phyloP scores from a whole-genome alignment of 2,113 vertebrate genomes.

The Corapipo altera region DNA sequence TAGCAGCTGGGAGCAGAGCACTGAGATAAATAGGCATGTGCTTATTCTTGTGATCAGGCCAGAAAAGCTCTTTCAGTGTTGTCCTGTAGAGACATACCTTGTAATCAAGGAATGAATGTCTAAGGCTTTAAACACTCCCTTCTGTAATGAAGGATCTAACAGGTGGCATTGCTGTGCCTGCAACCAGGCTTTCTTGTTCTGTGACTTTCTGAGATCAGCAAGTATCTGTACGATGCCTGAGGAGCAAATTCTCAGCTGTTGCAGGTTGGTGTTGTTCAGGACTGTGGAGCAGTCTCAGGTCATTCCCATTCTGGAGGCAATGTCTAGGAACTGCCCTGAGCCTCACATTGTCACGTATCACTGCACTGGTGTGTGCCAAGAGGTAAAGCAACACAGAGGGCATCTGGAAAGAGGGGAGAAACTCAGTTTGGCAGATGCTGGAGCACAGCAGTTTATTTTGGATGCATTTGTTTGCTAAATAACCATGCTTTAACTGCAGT shows the following conservation, averaged over 20 bases:
- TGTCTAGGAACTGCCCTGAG: not conserved
- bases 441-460: slow-evolving; percentile 47
- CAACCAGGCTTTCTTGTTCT: not conserved
- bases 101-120: not conserved
- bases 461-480: slow-evolving; percentile 53
- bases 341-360: not conserved
- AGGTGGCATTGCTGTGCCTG: not conserved
- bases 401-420: slow-evolving; percentile 27
- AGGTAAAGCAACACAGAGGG: not conserved
- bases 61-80: not conserved
- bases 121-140: not conserved
- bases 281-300: not conserved
- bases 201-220: not conserved
- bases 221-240: not conserved
- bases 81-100: not conserved
- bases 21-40: not conserved
- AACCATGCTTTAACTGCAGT: slow-evolving; percentile 56
- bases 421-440: slow-evolving; percentile 29
- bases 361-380: not conserved
- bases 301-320: not conserved
- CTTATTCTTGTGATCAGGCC: not conserved
- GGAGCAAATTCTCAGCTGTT: not conserved
- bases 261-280: not conserved
- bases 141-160: not conserved
- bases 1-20: not conserved